phyloP scores from a whole-genome alignment of 2,888 invertebrate species.

The Monochamus alternatus region DNA sequence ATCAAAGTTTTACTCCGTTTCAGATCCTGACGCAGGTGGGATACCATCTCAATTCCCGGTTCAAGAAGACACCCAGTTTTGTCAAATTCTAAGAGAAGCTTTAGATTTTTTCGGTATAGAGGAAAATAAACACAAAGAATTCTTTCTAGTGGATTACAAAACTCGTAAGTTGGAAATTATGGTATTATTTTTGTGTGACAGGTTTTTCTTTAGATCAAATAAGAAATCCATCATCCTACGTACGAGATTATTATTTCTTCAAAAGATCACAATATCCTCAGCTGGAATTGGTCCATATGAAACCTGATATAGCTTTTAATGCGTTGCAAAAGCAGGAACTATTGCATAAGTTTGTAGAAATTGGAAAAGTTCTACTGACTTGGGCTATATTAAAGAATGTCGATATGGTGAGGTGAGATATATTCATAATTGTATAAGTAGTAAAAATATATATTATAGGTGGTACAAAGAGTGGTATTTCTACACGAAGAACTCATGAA shows the following conservation, averaged over 20 bases:
- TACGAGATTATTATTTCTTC: constrained; percentile 88
- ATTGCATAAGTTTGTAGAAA: constrained; percentile 95
- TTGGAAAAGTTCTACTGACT: constrained; percentile 93
- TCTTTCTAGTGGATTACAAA: constrained; percentile 98
- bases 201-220: constrained; percentile 85
- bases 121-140: constrained; percentile 89
- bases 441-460: constrained; percentile 70
- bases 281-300: constrained; percentile 93
- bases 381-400: constrained; percentile 95
- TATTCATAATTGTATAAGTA: background rate
- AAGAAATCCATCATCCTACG: constrained; percentile 95
- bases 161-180: constrained; percentile 82
- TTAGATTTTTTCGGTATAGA: constrained; percentile 98
- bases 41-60: constrained; percentile 99
- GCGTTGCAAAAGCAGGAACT: constrained; percentile 93
- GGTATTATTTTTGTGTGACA: background rate
- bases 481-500: constrained; percentile 99
- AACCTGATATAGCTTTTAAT: constrained; percentile 91
- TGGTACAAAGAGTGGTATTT: constrained; percentile 97
- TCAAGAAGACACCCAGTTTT: constrained; percentile 97
- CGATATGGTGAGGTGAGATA: constrained; percentile 80
- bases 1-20: constrained; percentile 1
- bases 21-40: constrained; percentile 90
- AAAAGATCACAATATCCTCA: constrained; percentile 97
- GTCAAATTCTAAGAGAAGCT: constrained; percentile 94